Conservation (phyloP, 2,888 invertebrate genomes). For the Trissonchulus sp. region DNA sequence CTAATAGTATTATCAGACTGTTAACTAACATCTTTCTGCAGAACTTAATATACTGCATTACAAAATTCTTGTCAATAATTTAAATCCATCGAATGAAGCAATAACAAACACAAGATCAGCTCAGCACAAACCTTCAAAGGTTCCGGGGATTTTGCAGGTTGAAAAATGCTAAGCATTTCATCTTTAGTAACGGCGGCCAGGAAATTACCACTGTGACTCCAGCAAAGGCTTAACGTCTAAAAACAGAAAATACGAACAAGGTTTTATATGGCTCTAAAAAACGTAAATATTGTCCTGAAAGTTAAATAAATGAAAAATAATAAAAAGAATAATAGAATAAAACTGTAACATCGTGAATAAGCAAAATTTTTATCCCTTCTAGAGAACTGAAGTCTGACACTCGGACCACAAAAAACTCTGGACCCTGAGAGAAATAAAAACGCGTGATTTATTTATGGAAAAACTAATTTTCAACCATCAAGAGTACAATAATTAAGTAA, state of each 20-base stretch:
- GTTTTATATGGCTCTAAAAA: not conserved
- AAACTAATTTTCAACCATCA: no score
- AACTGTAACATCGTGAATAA: no score
- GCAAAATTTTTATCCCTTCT: no score
- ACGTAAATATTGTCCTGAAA: no score
- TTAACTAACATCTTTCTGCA: conserved; percentile 1
- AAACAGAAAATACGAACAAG: conserved; percentile 30
- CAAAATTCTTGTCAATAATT: not conserved
- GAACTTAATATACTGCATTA: conserved; percentile 8
- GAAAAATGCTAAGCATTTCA: conserved; percentile 73
- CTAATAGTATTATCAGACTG: conserved; percentile 6
- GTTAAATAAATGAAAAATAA: no score
- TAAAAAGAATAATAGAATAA: no score
- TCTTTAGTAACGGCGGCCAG: conserved; percentile 85
- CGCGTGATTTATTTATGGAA: no score
- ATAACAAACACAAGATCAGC: not conserved
- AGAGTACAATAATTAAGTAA: no score
- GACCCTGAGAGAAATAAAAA: no score
- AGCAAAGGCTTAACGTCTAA: conserved; percentile 76
- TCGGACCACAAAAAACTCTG: no score
- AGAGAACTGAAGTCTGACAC: no score
- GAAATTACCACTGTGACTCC: conserved; percentile 82
- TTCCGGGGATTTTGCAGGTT: conserved; percentile 58
- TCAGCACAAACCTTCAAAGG: not conserved
- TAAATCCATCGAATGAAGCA: not conserved